These are phyloP conservation scores for Cyanoliseus patagonus DNA, from an alignment of 2,113 vertebrate genomes.

Conservation along the genomic window DNA sequence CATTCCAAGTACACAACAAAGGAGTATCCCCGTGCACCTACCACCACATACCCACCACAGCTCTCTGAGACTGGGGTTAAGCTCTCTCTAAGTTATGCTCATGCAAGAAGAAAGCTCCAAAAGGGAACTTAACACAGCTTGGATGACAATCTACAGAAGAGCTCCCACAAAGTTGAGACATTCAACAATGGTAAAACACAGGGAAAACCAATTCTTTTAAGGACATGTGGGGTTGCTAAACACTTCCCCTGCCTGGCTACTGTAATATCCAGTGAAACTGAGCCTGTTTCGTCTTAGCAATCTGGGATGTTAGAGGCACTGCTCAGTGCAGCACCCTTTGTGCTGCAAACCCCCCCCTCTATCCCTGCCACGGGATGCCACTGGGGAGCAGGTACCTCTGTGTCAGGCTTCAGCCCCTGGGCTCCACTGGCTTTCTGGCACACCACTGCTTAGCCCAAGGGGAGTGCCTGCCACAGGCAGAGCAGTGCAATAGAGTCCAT, in stretches of 20 bases:
- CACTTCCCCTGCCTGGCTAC: not conserved
- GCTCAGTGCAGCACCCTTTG: not conserved
- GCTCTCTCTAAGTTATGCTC: not conserved
- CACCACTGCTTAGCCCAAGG: not conserved
- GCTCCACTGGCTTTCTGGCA: not conserved
- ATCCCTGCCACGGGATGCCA: fast-evolving
- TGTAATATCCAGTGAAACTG: not conserved
- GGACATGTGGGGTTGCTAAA: not conserved
- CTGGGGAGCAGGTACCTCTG: not conserved
- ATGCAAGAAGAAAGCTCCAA: not conserved
- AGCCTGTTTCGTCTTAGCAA: not conserved
- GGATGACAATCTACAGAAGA: not conserved
- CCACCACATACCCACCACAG: not conserved
- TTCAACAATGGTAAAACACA: not conserved
- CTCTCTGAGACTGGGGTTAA: not conserved
- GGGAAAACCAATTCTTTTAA: not conserved
- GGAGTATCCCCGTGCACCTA: too few species aligned
- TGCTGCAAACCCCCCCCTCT: not conserved
- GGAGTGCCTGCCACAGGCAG: fast-evolving
- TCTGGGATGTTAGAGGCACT: not conserved
- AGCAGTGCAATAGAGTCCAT: not conserved
- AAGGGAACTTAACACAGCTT: not conserved
- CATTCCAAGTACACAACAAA: not conserved
- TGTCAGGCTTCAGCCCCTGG: not conserved
- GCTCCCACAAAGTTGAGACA: not conserved